Evolutionary conservation across 2,888 invertebrate species (phyloP).

Genomic region (Sinhomidia bicolor): DNA sequence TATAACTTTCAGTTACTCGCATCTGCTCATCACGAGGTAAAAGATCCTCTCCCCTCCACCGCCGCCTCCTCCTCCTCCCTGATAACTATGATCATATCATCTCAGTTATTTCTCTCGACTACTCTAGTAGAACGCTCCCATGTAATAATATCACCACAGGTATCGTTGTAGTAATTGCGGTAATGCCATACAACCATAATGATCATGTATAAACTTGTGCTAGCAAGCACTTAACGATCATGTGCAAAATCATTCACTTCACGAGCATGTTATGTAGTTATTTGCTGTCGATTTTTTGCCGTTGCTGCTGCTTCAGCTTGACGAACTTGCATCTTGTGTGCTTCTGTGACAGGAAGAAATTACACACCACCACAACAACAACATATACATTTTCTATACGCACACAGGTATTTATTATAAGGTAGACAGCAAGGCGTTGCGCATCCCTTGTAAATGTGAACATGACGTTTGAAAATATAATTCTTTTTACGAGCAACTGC

Average conservation of each 20-base stretch:
- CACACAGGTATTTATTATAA: conserved; percentile 56
- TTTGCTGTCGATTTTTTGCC: conserved; percentile 36
- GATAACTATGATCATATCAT: conserved; percentile 59
- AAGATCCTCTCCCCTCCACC: no score
- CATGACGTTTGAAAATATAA: conserved; percentile 58
- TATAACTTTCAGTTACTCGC: conserved; percentile 39
- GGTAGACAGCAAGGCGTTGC: conserved; percentile 67
- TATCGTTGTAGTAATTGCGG: conserved; percentile 67
- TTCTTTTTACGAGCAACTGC: conserved; percentile 62
- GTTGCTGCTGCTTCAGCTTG: conserved; percentile 3
- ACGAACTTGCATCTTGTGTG: conserved; percentile 32
- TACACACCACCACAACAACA: no score
- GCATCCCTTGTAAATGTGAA: conserved; percentile 56
- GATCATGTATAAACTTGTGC: conserved; percentile 64
- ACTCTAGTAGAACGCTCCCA: conserved; percentile 68
- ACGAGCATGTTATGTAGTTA: conserved; percentile 44
- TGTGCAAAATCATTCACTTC: conserved; percentile 66
- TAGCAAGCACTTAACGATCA: conserved; percentile 68
- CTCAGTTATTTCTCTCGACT: conserved; percentile 66
- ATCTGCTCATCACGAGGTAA: no score
- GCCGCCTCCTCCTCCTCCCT: conserved; percentile 48
- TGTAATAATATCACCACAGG: conserved; percentile 70
- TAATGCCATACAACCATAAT: conserved; percentile 65
- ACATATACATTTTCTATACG: no score
- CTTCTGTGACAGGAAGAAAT: conserved; percentile 65